These are phyloP conservation scores for Sclerurus mexicanus DNA, from an alignment of 2,113 vertebrate species.

Conservation along the genomic window DNA sequence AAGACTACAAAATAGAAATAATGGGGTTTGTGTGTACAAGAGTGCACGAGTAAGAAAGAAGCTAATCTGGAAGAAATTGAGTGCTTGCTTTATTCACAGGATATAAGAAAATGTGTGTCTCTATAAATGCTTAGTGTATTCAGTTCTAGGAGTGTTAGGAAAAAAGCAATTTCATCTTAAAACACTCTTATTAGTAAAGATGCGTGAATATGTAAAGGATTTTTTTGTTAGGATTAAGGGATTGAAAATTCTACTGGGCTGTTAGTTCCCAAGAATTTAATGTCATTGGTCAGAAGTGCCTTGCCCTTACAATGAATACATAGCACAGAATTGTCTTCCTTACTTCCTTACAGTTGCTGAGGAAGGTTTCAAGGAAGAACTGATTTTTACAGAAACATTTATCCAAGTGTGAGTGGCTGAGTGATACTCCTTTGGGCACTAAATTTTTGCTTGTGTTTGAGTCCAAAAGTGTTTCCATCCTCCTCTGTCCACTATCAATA, in stretches of 20 bases:
- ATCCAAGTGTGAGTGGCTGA: neutral
- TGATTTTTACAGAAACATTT: neutral
- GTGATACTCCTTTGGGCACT: neutral
- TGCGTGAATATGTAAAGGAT: neutral
- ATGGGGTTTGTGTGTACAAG: fast-evolving
- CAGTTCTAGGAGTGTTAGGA: neutral
- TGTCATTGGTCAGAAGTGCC: neutral
- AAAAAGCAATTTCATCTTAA: neutral
- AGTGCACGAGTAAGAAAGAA: neutral
- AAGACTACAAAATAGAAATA: neutral
- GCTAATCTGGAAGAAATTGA: neutral
- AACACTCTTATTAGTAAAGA: neutral
- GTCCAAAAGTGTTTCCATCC: neutral
- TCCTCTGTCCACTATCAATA: neutral
- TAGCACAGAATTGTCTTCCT: neutral
- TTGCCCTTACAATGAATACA: neutral
- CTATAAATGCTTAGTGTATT: neutral
- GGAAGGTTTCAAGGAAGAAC: neutral
- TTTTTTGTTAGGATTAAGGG: neutral
- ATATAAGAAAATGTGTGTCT: neutral
- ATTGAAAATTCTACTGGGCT: neutral
- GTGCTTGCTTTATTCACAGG: neutral
- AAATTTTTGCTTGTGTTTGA: neutral
- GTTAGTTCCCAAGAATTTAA: neutral
- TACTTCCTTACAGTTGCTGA: neutral